Percentiles rank a stretch among this genome's conserved stretches.
These are phyloP conservation scores for Noturus placidus DNA, from an alignment of 2,113 vertebrate genomes.

Conservation along the genomic window DNA sequence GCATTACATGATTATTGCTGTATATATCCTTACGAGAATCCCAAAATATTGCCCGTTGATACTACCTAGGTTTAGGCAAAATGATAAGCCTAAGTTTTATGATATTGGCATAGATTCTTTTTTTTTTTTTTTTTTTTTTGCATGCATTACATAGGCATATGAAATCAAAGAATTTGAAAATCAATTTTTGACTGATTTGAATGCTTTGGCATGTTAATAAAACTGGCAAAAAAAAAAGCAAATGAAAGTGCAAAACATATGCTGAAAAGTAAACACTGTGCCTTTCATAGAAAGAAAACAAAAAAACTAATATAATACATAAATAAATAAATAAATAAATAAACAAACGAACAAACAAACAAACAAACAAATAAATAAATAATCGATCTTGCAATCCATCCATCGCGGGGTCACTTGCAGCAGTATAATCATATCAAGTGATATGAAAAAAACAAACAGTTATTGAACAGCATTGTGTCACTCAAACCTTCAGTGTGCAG, in stretches of 20 bases:
- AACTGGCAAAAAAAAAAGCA: conserved; percentile 71
- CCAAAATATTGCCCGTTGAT: conserved; percentile 83
- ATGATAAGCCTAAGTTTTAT: conserved; percentile 75
- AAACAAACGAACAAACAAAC: conserved; percentile 56
- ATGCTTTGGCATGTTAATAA: conserved; percentile 86
- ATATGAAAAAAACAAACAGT: conserved; percentile 66
- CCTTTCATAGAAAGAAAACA: conserved; percentile 38
- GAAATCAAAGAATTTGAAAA: conserved; percentile 62
- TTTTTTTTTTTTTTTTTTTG: conserved; percentile 53
- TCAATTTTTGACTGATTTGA: conserved; percentile 73
- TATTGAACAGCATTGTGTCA: conserved; percentile 62
- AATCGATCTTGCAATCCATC: conserved; percentile 48
- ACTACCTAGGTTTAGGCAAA: conserved; percentile 82
- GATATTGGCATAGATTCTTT: conserved; percentile 84
- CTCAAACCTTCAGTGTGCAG: conserved; percentile 55
- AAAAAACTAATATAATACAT: conserved; percentile 18
- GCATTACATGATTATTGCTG: conserved; percentile 89
- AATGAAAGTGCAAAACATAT: conserved; percentile 73
- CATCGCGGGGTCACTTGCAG: conserved; percentile 58
- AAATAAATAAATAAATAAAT: conserved; percentile 54
- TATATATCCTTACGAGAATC: conserved; percentile 79
- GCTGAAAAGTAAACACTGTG: conserved; percentile 40
- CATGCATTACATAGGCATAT: conserved; percentile 73
- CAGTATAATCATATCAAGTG: conserved; percentile 69
- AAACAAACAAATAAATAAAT: conserved; percentile 52